These are phyloP conservation scores for Benitochromis conjunctus DNA, from an alignment of 2,113 vertebrate genomes.

Conservation along the genomic window DNA sequence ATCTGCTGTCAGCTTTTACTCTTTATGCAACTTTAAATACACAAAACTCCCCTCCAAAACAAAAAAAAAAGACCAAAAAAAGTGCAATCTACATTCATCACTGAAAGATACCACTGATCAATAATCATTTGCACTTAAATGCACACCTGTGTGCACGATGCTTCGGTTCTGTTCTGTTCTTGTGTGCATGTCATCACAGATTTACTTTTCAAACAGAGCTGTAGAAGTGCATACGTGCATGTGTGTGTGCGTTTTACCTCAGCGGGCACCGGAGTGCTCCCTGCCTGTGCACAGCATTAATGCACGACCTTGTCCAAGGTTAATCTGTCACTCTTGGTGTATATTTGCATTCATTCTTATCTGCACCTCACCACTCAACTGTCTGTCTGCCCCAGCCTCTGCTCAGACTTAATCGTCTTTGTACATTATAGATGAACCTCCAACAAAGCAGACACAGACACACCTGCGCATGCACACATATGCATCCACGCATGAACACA, in stretches of 20 bases:
- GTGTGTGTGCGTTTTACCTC: conserved; percentile 26
- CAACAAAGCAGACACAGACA: conserved; percentile 28
- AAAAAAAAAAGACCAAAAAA: too few species aligned
- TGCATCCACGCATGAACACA: not conserved
- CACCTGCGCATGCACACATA: not conserved
- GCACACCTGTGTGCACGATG: not conserved
- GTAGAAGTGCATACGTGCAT: not conserved
- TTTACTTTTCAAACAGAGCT: not conserved
- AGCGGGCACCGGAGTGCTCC: conserved; percentile 19
- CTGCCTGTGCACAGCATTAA: conserved; percentile 52
- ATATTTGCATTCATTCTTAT: conserved; percentile 80
- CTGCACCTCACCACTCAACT: conserved; percentile 70
- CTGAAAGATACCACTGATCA: conserved; percentile 1
- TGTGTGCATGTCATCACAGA: not conserved
- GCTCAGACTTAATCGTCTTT: conserved; percentile 73
- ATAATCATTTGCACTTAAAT: not conserved
- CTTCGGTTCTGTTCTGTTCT: not conserved
- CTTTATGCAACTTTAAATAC: not conserved
- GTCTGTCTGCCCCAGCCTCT: conserved; percentile 59
- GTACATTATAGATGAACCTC: conserved; percentile 73
- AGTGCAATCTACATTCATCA: not conserved
- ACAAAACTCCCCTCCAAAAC: not conserved
- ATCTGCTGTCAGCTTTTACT: not conserved
- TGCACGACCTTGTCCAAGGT: conserved; percentile 76
- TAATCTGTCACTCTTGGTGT: conserved; percentile 77